A percentile compares a stretch with the other conserved stretches of the same genome.
Conservation (phyloP, 2,888 invertebrate genomes). For the Oxycera nigricornis region DNA sequence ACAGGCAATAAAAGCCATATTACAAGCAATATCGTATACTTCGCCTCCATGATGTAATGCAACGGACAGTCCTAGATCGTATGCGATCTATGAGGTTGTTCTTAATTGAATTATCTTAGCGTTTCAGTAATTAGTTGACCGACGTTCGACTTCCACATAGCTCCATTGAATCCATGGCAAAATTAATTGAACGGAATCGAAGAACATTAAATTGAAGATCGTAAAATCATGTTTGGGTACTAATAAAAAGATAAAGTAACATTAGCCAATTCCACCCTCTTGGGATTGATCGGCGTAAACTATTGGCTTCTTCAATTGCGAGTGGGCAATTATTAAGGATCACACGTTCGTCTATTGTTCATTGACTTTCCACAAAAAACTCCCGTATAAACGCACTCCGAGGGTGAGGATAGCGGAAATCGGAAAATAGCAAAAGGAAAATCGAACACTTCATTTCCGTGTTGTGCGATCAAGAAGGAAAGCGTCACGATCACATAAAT, state of each 20-base stretch:
- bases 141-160: background rate
- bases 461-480: background rate
- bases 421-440: constrained; percentile 15
- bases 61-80: background rate
- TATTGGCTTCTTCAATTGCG: background rate
- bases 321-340: background rate
- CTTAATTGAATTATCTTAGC: background rate
- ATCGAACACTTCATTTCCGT: constrained; percentile 26
- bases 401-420: constrained; percentile 14
- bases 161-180: constrained; percentile 3
- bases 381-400: constrained; percentile 5
- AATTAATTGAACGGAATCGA: constrained; percentile 23
- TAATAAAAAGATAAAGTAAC: background rate
- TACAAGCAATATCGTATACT: constrained; percentile 8
- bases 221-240: constrained; percentile 16
- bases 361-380: constrained; percentile 24
- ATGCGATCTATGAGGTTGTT: background rate
- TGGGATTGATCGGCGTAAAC: background rate
- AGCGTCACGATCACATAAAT: background rate
- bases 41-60: background rate
- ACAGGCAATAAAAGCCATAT: background rate
- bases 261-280: background rate
- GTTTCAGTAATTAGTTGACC: background rate
- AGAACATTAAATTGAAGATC: constrained; percentile 16
- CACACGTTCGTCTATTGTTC: background rate